Conservation (phyloP, 2,113 vertebrate species). For the Tragulus kanchil region DNA sequence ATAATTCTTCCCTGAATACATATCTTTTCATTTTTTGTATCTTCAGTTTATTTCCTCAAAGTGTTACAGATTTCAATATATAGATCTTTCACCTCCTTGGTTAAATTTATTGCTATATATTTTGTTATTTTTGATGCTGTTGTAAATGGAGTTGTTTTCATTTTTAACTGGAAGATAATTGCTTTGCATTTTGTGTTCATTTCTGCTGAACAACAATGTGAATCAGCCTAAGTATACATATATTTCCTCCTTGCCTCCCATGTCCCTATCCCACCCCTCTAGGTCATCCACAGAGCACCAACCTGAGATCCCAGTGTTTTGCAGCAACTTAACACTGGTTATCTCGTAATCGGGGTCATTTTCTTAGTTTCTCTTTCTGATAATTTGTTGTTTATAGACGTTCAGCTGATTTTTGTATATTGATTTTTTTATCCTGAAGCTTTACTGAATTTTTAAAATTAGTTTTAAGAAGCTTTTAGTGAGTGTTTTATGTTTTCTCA, state of each 20-base stretch:
- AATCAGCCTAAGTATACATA: neutral
- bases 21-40: neutral
- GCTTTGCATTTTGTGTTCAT: neutral
- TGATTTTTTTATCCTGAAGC: neutral
- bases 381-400: neutral
- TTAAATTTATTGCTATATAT: neutral
- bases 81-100: neutral
- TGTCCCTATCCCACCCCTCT: neutral
- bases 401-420: neutral
- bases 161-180: neutral
- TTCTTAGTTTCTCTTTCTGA: neutral
- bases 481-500: neutral
- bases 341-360: neutral
- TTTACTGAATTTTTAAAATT: neutral
- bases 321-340: neutral
- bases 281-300: neutral
- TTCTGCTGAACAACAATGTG: neutral
- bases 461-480: neutral
- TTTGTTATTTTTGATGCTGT: neutral
- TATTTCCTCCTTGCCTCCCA: neutral
- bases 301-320: neutral
- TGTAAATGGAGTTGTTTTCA: neutral
- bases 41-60: conserved; percentile 8
- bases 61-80: neutral
- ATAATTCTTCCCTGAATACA: neutral